Base-by-base conservation (phyloP, 2,888 invertebrate genomes). In the Panorpa germanica region DNA sequence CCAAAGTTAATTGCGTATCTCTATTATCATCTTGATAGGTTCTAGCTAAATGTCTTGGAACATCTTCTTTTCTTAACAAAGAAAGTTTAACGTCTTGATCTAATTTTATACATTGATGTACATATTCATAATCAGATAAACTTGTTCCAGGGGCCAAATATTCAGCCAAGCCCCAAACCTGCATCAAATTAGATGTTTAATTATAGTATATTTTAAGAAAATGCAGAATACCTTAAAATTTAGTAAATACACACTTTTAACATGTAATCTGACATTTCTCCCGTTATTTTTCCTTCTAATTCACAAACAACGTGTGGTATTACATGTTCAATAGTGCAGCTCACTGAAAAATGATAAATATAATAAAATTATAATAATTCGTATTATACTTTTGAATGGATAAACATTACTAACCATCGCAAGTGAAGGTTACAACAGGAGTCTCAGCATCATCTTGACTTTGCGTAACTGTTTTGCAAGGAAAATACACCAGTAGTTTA, bases 71-170 rank as follows among this genome's bases (percentile, higher is more conserved):
- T 22, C 70, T 63, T 35, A 68, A 65, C 2, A 75, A 49, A 29
- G 65, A 70, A 35, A 82, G 50, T 20, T 67, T 59, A 3, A 90
- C 80, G 52, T 91, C 91, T 46, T 77, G 73, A 49, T 93, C 91
- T 44, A 91, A 55, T 46, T 93, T 90, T 34, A 91, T 76, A 50
- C 93, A 91, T 43, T 78, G 76, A 44, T 93, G 86, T 32, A 93
- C 77, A 49, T 91, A 91, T 50, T 88, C 86, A 50, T 91, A 83
- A 49, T 90, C 86, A 36, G 78, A 75, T 18, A 95, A 63, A 8
- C 70, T 66, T 19, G 83, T 81, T 30, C 82, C 77, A 9, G 81
- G 72, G 1, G 77, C 73, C 19, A 95, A 55, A 58, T 90, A 95
- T 54, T 93, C 93, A 30, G 80, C 71, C 34, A 82, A 66, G 11